Base-by-base conservation (phyloP, 2,888 invertebrate species). In the Andrena camellia region DNA sequence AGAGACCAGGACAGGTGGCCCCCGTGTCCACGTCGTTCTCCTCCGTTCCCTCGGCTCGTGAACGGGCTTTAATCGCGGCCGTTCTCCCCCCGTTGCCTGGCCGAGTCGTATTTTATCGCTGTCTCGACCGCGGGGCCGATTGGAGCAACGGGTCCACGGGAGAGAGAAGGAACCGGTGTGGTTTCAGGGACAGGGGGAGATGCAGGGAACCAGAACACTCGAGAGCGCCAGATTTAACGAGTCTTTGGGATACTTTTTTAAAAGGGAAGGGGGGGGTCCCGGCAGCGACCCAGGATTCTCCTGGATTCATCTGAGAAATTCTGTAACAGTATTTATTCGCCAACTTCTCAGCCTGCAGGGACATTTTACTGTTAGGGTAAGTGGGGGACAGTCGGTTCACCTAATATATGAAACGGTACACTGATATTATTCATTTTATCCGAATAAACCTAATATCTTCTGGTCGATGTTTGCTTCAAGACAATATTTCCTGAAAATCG, bases 61-160 rank as follows among this genome's bases (percentile, higher is more conserved):
- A 87, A 77, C 81, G 84, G 84, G 73, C 87, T 88, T 86, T 85
- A 88, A 89, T 91, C 89, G 85, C 78, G 72, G 74, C 60, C 81
- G 79, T 86, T 88, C 89, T 87, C 88, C 79, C 74, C 84, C 80
- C 69, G 75, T 68, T 82, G 84, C 72, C 57, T 81, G 78, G 35
- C 71, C 68, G 73, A 70, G 84, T 78, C 79, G 81, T 83, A 85
- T 86, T 83, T 89, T 84, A 84, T 86, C 81, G 64, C 63, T 50
- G 63, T 71, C 78, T 62, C 70, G 62, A 31, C n/a, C 35, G 31
- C 54, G 54, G 50, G 33, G 60, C 54, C 48, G 74, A 48, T 67
- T 63, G 52, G 17, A 62, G n/a, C 68, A 33, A 52, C 60, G 69
- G 48, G n/a, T 7, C 42, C 59, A 7, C 54, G n/a, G 35, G 35